A percentile compares a stretch with the other conserved stretches of the same genome.
Evolutionary conservation across 2,888 invertebrate species (phyloP).

Genomic region (Baronia brevicornis): DNA sequence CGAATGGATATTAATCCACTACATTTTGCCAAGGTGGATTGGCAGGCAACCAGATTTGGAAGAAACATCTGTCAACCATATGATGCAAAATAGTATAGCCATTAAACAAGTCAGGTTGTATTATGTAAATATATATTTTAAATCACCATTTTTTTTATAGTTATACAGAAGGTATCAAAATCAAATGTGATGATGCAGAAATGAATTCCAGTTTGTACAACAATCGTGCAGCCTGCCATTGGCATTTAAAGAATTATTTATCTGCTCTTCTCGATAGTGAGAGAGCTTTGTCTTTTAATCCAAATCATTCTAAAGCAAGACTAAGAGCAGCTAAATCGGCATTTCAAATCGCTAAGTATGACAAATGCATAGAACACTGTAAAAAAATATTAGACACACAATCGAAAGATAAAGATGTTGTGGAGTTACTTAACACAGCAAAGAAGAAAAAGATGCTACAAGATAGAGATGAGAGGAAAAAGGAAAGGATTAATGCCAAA

Average conservation of each 20-base stretch:
- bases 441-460: conserved; percentile 66
- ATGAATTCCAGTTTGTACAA: conserved; percentile 90
- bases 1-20: too few species aligned
- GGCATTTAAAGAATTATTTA: conserved; percentile 86
- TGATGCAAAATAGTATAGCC: background rate
- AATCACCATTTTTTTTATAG: conserved; percentile 44
- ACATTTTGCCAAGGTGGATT: too few species aligned
- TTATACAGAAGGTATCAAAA: conserved; percentile 92
- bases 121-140: conserved; percentile 5
- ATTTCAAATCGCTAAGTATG: conserved; percentile 78
- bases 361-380: conserved; percentile 83
- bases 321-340: conserved; percentile 85
- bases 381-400: conserved; percentile 78
- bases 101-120: conserved; percentile 1
- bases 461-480: conserved; percentile 74
- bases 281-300: conserved; percentile 83
- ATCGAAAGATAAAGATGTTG: conserved; percentile 67
- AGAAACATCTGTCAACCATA: too few species aligned
- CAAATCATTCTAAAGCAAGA: conserved; percentile 85
- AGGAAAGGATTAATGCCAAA: conserved; percentile 50
- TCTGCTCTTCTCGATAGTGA: conserved; percentile 88
- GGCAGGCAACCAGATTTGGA: too few species aligned
- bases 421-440: conserved; percentile 43
- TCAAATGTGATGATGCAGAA: conserved; percentile 80
- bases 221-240: conserved; percentile 94